Evolutionary conservation across 1,140 invertebrate species (phyloP), one percentile per base, ranked within the genome.

Genomic region (Aphaenogaster ashmeadi): DNA sequence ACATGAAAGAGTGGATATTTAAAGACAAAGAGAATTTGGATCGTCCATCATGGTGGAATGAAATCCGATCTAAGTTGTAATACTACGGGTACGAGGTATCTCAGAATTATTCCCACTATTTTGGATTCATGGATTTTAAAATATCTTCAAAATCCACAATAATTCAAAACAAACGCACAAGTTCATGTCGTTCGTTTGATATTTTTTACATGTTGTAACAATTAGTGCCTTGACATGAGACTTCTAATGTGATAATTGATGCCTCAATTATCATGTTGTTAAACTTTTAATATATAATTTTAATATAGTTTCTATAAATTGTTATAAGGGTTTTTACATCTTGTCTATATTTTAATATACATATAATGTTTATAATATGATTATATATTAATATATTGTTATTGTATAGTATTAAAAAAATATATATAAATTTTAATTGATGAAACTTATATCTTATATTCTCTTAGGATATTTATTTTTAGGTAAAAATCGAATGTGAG

Each of bases 31-130:
- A 97, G 3, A 97, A 97, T 3, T 97, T 98, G 93, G 97, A 97
- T 92, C 96, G 98, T 54, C 97, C 98, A 9, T 86, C 95, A 8
- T 98, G 98, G 97, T 98, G 98, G 98, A 96, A 96, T 44, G 97
- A 98, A 88, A 97, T 93, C 41, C 41, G 71, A 88, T 90, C 94
- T 13, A 95, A 95, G 91, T 52, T 95, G 41, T 95, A 79, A 47
- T 64, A 78, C 27, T 74, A n/a, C 2, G 27, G 33, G 6, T 56
- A 38, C 1, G n/a, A 60, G 6, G 9, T 21, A 44, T 87, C 78
- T 44, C 6, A 44, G 69, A 47, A 81, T 79, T 74, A 44, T 27
- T 58, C 44, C 27, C 62, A 54, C 3, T 83, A 18, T 11, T 47
- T 67, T 62, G 50, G 47, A 78, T 75, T 60, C 21, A 15, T 41